A percentile compares a stretch with the other conserved stretches of the same genome.
These are phyloP conservation scores for Apantesis nais DNA, from an alignment of 2,888 invertebrate genomes.

Conservation along the genomic window DNA sequence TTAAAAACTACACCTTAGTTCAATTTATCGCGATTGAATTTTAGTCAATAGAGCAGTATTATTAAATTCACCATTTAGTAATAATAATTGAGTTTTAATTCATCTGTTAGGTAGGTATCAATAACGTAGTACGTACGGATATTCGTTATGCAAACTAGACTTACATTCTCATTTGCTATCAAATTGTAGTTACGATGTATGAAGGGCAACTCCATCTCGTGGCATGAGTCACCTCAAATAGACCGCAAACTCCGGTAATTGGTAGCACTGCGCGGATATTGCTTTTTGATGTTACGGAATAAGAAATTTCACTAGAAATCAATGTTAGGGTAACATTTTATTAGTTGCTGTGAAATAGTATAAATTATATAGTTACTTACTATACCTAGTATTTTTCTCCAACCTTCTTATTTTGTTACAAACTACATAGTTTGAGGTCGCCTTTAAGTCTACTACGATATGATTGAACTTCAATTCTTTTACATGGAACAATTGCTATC, in stretches of 20 bases:
- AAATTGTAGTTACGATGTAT: slow-evolving; percentile 31
- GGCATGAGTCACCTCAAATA: slow-evolving; percentile 53
- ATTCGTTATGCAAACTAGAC: slow-evolving; percentile 34
- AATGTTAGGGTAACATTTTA: slow-evolving; percentile 11
- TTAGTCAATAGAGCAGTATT: too few relatives aligned
- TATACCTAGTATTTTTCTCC: too few relatives aligned
- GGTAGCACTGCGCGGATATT: slow-evolving; percentile 62
- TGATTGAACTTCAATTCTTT: too few relatives aligned
- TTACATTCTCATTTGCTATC: slow-evolving; percentile 35
- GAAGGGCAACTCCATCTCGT: slow-evolving; percentile 58
- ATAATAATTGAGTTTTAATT: slow-evolving; percentile 22
- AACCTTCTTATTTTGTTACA: too few relatives aligned
- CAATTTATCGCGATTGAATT: too few relatives aligned
- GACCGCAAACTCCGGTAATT: slow-evolving; percentile 68
- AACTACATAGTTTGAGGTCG: too few relatives aligned
- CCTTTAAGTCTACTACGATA: too few relatives aligned
- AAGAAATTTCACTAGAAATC: slow-evolving; percentile 41
- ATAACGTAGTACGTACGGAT: slow-evolving; percentile 21
- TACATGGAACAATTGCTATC: too few relatives aligned
- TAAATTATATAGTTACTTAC: too few relatives aligned
- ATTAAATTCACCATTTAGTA: too few relatives aligned
- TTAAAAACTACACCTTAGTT: too few relatives aligned
- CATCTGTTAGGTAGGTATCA: slow-evolving; percentile 26
- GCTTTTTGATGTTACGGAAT: slow-evolving; percentile 62
- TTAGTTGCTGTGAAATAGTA: neutral